Conservation (phyloP, 2,113 vertebrate genomes). For the Grantiella picta region DNA sequence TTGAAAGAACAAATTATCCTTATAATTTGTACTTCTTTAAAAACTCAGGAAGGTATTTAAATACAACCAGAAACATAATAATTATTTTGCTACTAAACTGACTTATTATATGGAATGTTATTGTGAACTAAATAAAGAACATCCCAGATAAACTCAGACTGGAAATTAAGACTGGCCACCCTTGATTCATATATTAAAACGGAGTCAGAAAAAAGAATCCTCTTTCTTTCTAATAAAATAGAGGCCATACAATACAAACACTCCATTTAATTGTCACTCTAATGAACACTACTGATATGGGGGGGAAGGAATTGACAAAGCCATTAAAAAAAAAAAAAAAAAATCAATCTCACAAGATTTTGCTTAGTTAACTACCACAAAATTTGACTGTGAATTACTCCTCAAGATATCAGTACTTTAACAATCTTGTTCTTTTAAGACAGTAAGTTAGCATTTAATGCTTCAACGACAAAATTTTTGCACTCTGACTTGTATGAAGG, state of each 20-base stretch:
- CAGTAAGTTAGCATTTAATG: neutral
- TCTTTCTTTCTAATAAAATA: neutral
- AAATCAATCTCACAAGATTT: neutral
- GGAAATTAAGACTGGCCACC: neutral
- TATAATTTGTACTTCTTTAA: neutral
- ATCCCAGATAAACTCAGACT: neutral
- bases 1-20: neutral
- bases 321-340: neutral
- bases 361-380: neutral
- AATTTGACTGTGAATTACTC: neutral
- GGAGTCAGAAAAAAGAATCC: neutral
- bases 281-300: neutral
- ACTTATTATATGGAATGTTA: neutral
- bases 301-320: neutral
- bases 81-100: neutral
- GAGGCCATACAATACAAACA: neutral
- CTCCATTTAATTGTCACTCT: neutral
- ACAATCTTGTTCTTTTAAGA: neutral
- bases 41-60: neutral
- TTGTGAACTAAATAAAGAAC: neutral
- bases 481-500: neutral
- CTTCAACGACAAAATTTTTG: neutral
- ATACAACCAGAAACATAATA: neutral
- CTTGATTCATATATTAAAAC: neutral
- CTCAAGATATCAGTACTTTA: neutral